Base-by-base conservation (phyloP, 2,888 invertebrate genomes). In the Antheraea yamamai region DNA sequence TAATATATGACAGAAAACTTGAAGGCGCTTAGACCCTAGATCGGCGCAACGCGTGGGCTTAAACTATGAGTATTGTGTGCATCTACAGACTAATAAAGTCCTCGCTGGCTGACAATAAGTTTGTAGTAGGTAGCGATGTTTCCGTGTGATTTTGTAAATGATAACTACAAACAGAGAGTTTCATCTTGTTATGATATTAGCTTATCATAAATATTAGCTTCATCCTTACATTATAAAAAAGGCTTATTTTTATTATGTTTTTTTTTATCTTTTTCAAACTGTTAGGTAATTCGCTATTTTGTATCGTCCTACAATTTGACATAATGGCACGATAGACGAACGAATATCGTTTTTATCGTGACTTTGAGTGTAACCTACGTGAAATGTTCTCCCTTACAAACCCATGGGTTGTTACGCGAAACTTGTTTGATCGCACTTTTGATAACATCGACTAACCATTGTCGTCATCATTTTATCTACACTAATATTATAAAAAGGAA, bases 81-180 rank as follows among this genome's bases (percentile, higher is more conserved):
- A 81, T 86, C 85, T 87, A 86, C 86, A 88, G 84, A 88, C 86
- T 91, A 92, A 91, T 91, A 91, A 91, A 91, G 88, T 90, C 88
- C 89, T 89, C 89, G 87, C 89, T 91, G 88, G 82, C 84, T 85
- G 88, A 91, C 91, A 91, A 90, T 91, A 88, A 86, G 78, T 81
- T 47, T 83, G 85, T 85, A 84, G 87, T 87, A 89, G 87, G 90
- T 91, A 89, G 91, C 90, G 89, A 92, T 91, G 89, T 89, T 88
- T 88, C 88, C 89, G 89, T 91, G 90, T 88, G 88, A 89, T 89
- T 91, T 86, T 88, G 86, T 86, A 88, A 91, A 89, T 89, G 88
- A 88, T 90, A 91, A 91, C 89, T 89, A 83, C 86, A 82, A 84
- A 84, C 82, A 85, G 80, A 78, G 68, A 82, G 83, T 86, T 89